Evolutionary conservation across 2,113 vertebrate species (phyloP).

Genomic region (Monopterus albus): DNA sequence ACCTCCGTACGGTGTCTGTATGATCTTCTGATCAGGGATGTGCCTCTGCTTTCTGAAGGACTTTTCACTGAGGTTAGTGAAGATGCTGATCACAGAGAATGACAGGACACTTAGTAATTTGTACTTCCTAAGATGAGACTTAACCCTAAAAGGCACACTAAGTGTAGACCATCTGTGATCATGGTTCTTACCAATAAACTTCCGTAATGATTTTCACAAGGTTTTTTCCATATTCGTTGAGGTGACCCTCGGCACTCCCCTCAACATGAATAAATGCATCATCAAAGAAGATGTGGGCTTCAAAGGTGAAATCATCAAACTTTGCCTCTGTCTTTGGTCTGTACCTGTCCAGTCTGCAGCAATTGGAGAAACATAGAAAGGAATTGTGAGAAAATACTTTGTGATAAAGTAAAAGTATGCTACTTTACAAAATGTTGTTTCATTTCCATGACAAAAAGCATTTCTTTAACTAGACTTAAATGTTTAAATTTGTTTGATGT

Average conservation of each 20-base stretch:
- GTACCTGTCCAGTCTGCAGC: slow-evolving; percentile 75
- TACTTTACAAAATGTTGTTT: too few species aligned
- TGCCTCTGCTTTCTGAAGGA: slow-evolving; percentile 39
- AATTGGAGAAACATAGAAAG: neutral
- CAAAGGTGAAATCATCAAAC: slow-evolving; percentile 53
- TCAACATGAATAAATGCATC: slow-evolving; percentile 60
- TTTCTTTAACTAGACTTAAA: too few species aligned
- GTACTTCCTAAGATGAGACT: too few species aligned
- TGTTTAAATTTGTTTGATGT: too few species aligned
- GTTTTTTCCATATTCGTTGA: slow-evolving; percentile 61
- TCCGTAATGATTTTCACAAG: slow-evolving; percentile 62
- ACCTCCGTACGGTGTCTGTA: slow-evolving; percentile 72
- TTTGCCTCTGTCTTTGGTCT: slow-evolving; percentile 46
- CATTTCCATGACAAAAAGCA: too few species aligned
- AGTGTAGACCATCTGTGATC: too few species aligned
- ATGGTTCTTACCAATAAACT: slow-evolving; percentile 66
- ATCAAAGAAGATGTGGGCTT: slow-evolving; percentile 75
- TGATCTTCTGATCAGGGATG: slow-evolving; percentile 47
- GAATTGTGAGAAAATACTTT: neutral
- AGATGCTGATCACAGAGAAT: slow-evolving; percentile 63
- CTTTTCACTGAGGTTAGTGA: slow-evolving; percentile 44
- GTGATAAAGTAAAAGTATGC: too few species aligned
- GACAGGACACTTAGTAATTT: neutral
- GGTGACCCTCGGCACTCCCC: slow-evolving; percentile 28
- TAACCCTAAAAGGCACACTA: neutral